Conservation (phyloP, 2,888 invertebrate species). For the Leucophora obtusa region DNA sequence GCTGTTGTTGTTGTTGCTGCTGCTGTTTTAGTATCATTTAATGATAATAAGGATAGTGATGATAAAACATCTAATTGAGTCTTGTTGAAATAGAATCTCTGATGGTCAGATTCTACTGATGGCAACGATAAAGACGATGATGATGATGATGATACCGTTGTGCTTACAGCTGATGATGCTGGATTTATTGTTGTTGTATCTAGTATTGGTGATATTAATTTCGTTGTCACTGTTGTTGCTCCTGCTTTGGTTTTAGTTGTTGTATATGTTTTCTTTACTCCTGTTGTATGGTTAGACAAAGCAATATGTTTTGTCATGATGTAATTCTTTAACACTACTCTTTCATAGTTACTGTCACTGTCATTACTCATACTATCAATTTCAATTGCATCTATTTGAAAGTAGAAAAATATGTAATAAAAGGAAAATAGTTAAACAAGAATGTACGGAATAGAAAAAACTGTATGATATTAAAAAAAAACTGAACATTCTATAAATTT, state of each 20-base stretch:
- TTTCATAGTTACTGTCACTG: constrained; percentile 36
- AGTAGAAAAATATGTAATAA: constrained; percentile 33
- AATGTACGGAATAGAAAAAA: too few relatives aligned
- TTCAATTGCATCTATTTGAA: constrained; percentile 71
- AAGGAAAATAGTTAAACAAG: constrained; percentile 22
- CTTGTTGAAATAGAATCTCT: constrained; percentile 36
- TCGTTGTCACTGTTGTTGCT: constrained; percentile 43
- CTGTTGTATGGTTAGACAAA: constrained; percentile 54
- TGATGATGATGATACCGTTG: constrained; percentile 40
- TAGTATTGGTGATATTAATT: constrained; percentile 41
- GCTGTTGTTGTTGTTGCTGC: constrained; percentile 43
- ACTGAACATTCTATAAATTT: too few relatives aligned
- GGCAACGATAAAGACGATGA: constrained; percentile 55
- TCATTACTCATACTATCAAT: constrained; percentile 69
- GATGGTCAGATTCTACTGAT: constrained; percentile 63
- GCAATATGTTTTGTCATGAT: constrained; percentile 66
- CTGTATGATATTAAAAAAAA: too few relatives aligned
- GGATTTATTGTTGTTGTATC: constrained; percentile 32
- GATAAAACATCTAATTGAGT: constrained; percentile 68
- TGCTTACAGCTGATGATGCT: constrained; percentile 35
- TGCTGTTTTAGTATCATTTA: constrained; percentile 66
- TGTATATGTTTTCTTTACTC: constrained; percentile 20
- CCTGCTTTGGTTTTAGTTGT: neutral
- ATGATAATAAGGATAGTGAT: constrained; percentile 72
- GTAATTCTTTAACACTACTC: constrained; percentile 60